Percentiles rank a stretch among this genome's conserved stretches.
Evolutionary conservation across 2,797 vertebrate species (phyloP).

Genomic region (Crax fasciolata): DNA sequence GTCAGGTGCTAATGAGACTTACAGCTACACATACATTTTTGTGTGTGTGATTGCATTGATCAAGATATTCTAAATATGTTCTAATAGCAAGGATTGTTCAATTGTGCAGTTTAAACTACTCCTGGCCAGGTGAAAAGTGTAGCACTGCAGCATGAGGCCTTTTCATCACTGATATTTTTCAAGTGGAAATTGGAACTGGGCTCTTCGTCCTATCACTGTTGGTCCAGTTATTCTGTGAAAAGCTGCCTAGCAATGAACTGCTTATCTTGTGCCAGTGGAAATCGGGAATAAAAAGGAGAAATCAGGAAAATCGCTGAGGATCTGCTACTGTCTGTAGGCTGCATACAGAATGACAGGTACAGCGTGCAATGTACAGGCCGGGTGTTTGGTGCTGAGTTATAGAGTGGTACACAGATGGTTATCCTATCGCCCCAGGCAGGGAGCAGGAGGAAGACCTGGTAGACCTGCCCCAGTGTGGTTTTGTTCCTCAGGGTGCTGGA

Average conservation of each 20-base stretch:
- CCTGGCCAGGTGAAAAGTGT: neutral
- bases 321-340: constrained; percentile 43
- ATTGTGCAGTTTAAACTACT: constrained; percentile 27
- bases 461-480: neutral
- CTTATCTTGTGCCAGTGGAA: constrained; percentile 20
- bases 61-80: constrained; percentile 24
- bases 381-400: constrained; percentile 44
- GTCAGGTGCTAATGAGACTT: constrained; percentile 60
- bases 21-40: constrained; percentile 42
- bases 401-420: constrained; percentile 24
- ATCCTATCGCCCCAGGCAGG: constrained; percentile 20
- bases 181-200: neutral
- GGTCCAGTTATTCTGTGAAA: neutral
- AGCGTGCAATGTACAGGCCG: neutral
- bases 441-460: constrained; percentile 25
- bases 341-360: neutral
- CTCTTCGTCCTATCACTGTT: neutral
- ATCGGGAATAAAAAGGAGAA: constrained; percentile 56
- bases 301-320: constrained; percentile 55
- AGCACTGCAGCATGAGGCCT: neutral
- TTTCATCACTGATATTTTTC: neutral
- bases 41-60: constrained; percentile 32
- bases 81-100: constrained; percentile 25
- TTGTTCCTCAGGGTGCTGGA: neutral
- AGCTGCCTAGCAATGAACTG: neutral